Base-by-base conservation (phyloP, 2,113 vertebrate genomes). In the Glareola pratincola region DNA sequence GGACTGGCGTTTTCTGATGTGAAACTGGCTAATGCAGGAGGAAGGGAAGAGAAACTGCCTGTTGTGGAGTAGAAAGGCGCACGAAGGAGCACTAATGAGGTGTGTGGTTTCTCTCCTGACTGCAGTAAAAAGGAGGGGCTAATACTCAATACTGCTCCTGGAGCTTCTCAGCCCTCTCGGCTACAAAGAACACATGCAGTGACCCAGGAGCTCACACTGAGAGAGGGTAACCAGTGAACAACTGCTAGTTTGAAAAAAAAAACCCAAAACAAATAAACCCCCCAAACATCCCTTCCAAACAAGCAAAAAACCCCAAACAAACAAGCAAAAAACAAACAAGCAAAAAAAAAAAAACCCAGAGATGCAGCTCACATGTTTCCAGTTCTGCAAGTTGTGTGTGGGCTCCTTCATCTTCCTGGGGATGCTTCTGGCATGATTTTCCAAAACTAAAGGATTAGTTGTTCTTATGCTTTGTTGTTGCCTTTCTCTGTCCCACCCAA, bases 11-110 rank as follows among this genome's bases (percentile, higher is more conserved):
- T 91, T 92, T 94, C 66, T 91, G 66, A 76, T 85, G 62, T 94
- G 92, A 62, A 80, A 62, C 1, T 11, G 63, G 23, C 41, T 92
- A 48, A 88, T 50, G 82, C 19, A 37, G 91, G 47, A 80, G 81
- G 90, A 90, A 56, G 62, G 68, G 73, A 92, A 88, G 59, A 84
- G n/a, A 74, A 78, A 39, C 32, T 72, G 63, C 34, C 29, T 87
- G 79, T 68, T 73, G 62, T 57, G 62, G 51, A 57, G 14, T 23
- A 54, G 37, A 88, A 84, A 74, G 45, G 73, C 0, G 2, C 12
- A 9, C 7, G 47, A 60, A 78, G 56, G 43, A 90, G 18, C 43
- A 21, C 10, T 92, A 60, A 84, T 9, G 73, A 91, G 47, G 64
- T 39, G 34, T 0, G 3, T 23, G 48, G 29, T 78, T 86, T 72